Base-by-base conservation (phyloP, 2,888 invertebrate genomes). In the Stegophylla sp. region DNA sequence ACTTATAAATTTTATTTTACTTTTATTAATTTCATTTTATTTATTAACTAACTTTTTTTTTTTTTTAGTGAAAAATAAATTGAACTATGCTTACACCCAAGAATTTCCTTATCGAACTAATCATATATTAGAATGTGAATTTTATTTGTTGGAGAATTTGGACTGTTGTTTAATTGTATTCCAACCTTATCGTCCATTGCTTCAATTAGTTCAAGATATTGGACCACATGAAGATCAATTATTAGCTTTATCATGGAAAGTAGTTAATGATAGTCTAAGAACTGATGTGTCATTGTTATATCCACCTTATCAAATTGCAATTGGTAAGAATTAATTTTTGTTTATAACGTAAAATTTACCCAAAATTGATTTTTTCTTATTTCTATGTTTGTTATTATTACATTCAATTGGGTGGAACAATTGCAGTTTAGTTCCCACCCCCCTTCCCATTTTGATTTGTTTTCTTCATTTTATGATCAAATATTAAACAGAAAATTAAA, bases 161-260 rank as follows among this genome's bases (percentile, higher is more conserved):
- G 99, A 99, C 86, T 99, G 99, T 86, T 99, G 98, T 87, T 89
- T 99, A 75, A 97, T 99, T 85, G 94, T 99, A 0, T 99, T 96
- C 87, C 98, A 99, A 87, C 98, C 99, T 0, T 98, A 99, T 86
- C 90, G 95, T 81, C 97, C 98, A 1, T 88, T 99, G 74, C 87
- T 96, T 77, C 93, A 95, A 84, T 91, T 97, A 86, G 93, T 97
- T 66, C 94, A 96, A 87, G 98, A 98, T 86, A 92, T 97, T 85
- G 94, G 94, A 0, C 93, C 94, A 84, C 93, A 94, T 84, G 97
- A 96, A 86, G 96, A 96, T 84, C 94, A 95, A 85, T 87, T 96
- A 28, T 88, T 97, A 48, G 95, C 96, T 1, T 90, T 97, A 82
- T 94, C 97, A 17, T 98, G 98, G 98, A 91, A 96, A 85, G 95